These are phyloP conservation scores for Leucosticte australis DNA, from an alignment of 2,113 vertebrate species.

Conservation along the genomic window DNA sequence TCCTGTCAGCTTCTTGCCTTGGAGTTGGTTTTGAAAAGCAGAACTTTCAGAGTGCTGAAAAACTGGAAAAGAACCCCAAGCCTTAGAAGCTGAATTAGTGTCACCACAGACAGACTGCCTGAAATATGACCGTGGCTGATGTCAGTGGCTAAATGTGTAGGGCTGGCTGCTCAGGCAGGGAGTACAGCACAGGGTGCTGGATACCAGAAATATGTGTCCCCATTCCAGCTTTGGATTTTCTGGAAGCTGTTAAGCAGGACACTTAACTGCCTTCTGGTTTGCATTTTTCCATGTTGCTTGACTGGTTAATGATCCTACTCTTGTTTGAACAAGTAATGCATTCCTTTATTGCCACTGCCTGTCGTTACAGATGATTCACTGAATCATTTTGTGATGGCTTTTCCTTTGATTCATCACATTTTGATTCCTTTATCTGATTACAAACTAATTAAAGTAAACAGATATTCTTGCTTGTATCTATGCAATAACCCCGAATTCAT, in stretches of 20 bases:
- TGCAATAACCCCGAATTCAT: background rate
- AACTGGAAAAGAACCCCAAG: background rate
- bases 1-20: background rate
- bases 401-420: background rate
- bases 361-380: background rate
- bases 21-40: background rate
- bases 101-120: background rate
- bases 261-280: background rate
- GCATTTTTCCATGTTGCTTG: background rate
- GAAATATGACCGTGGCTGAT: rapidly evolving
- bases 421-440: background rate
- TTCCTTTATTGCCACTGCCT: background rate
- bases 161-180: background rate
- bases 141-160: background rate
- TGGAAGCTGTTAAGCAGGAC: background rate
- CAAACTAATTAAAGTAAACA: conserved; percentile 10
- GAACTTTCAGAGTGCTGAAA: background rate
- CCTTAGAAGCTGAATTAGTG: background rate
- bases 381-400: background rate
- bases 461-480: background rate
- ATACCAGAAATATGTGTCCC: background rate
- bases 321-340: background rate
- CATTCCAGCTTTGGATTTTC: background rate
- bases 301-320: background rate
- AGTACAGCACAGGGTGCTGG: background rate